These are phyloP conservation scores for Nephrotoma appendiculata DNA, from an alignment of 2,888 invertebrate species.

Conservation along the genomic window DNA sequence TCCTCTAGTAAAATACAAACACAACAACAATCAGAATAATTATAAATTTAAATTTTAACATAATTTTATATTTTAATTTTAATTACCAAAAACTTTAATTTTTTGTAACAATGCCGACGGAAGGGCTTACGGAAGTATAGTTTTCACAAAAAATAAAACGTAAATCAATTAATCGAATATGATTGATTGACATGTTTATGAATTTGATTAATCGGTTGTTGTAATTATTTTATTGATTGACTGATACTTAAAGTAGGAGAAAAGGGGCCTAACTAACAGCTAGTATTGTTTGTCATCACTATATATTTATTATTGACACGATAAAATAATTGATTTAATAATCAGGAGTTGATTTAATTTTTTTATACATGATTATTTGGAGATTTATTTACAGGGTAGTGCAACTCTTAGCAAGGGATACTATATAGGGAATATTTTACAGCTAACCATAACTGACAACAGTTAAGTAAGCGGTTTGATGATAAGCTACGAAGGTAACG, in stretches of 20 bases:
- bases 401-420: no score
- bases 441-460: no score
- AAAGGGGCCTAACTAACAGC: background rate
- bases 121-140: background rate
- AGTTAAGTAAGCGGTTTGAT: no score
- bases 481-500: no score
- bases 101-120: background rate
- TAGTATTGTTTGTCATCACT: background rate
- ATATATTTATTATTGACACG: background rate
- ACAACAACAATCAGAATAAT: no score
- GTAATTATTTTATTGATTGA: background rate
- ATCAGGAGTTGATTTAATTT: background rate
- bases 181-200: background rate
- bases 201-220: background rate
- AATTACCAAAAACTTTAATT: background rate
- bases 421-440: no score
- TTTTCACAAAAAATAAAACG: background rate
- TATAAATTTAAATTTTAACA: no score
- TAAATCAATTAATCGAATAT: background rate
- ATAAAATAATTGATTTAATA: background rate
- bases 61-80: background rate
- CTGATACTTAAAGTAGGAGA: background rate
- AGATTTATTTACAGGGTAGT: no score
- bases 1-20: no score
- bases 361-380: background rate